Evolutionary conservation across 2,797 vertebrate genomes (phyloP).

Genomic region (Hippocampus kuda): DNA sequence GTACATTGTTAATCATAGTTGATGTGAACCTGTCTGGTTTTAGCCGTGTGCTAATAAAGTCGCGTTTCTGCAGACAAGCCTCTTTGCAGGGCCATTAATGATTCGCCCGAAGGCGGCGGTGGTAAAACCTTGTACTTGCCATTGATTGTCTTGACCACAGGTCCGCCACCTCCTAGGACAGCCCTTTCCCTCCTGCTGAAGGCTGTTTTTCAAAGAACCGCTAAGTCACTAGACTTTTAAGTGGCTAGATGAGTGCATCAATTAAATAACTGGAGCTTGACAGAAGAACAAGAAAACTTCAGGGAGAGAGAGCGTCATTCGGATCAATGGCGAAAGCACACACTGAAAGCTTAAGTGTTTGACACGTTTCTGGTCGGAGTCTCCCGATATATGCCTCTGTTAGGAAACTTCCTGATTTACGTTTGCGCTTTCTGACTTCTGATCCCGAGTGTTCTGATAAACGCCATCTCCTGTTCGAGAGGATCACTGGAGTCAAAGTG

Average conservation of each 20-base stretch:
- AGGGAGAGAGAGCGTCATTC: background rate
- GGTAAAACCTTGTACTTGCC: slow-evolving; percentile 28
- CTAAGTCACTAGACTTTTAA: slow-evolving; percentile 11
- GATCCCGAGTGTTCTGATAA: too few species aligned
- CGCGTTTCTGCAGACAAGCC: background rate
- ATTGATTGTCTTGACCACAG: slow-evolving; percentile 34
- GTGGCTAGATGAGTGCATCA: slow-evolving; percentile 21
- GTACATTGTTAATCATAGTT: background rate
- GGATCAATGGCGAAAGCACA: slow-evolving; percentile 1
- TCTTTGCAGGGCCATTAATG: background rate
- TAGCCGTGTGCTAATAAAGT: background rate
- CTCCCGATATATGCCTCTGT: too few species aligned
- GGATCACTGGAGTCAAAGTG: background rate
- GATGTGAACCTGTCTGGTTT: background rate
- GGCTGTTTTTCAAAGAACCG: slow-evolving; percentile 17
- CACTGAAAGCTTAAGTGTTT: background rate
- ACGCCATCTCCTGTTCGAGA: too few species aligned
- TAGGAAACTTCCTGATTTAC: too few species aligned
- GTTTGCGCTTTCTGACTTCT: too few species aligned
- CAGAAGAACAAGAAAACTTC: background rate
- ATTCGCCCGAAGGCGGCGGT: slow-evolving; percentile 13
- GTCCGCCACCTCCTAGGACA: slow-evolving; percentile 10
- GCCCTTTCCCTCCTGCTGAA: slow-evolving; percentile 7
- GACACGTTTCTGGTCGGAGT: background rate
- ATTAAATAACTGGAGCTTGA: slow-evolving; percentile 15